Conservation (phyloP, 2,797 vertebrate genomes). For the Malacoraja senta region DNA sequence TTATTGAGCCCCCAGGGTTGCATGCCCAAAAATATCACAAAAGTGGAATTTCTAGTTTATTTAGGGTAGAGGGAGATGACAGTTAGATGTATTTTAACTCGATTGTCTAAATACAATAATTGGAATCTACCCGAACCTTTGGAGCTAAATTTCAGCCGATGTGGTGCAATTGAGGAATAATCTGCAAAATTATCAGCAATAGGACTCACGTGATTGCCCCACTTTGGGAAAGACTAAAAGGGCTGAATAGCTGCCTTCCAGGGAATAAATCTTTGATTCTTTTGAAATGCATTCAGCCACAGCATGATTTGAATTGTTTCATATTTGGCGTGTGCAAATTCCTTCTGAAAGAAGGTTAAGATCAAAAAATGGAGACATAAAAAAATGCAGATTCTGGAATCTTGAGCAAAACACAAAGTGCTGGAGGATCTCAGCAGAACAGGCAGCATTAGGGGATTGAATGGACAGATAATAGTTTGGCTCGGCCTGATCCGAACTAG, state of each 20-base stretch:
- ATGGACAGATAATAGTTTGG: no score
- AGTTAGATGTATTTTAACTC: background rate
- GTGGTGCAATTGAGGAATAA: background rate
- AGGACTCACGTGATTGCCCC: no score
- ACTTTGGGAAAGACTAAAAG: no score
- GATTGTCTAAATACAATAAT: background rate
- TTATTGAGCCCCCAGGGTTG: slow-evolving; percentile 8
- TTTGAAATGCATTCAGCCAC: background rate
- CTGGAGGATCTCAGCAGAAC: no score
- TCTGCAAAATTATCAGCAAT: no score
- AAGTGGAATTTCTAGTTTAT: slow-evolving; percentile 27
- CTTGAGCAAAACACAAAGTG: no score
- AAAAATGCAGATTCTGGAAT: no score
- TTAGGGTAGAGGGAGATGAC: slow-evolving; percentile 8
- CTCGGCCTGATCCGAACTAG: no score
- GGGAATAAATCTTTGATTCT: no score
- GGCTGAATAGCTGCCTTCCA: no score
- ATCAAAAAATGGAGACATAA: background rate
- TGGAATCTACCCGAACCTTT: background rate
- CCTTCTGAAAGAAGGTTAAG: background rate
- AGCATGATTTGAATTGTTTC: background rate
- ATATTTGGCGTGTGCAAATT: background rate
- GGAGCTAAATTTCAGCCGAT: background rate
- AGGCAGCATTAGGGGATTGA: no score
- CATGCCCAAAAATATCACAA: background rate